These are phyloP conservation scores for Ligdia adustata DNA, from an alignment of 2,888 invertebrate species.

Conservation along the genomic window DNA sequence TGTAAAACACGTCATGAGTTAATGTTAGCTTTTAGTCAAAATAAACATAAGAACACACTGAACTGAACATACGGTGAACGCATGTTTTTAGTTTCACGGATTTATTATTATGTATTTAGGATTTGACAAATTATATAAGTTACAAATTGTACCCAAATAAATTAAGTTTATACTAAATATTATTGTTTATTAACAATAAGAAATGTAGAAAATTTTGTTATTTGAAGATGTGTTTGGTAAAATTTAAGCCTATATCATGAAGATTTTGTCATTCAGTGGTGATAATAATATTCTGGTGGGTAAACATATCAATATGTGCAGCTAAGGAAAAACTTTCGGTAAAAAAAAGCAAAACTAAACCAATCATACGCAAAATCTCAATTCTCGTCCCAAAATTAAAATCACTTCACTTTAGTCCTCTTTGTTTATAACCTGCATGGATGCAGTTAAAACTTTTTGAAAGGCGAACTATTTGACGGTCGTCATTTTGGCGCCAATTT, in stretches of 20 bases:
- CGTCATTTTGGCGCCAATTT: conserved; percentile 82
- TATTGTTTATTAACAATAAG: too few relatives aligned
- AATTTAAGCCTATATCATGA: neutral
- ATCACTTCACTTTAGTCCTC: conserved; percentile 37
- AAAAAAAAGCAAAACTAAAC: conserved; percentile 11
- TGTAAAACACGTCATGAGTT: too few relatives aligned
- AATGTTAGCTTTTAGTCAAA: too few relatives aligned
- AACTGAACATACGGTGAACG: too few relatives aligned
- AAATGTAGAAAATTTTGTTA: conserved; percentile 6
- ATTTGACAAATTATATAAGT: too few relatives aligned
- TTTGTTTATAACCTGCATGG: conserved; percentile 15
- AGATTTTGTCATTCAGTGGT: too few relatives aligned
- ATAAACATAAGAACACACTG: too few relatives aligned
- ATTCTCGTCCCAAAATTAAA: conserved; percentile 18
- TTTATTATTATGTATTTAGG: too few relatives aligned
- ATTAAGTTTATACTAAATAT: too few relatives aligned
- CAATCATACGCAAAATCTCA: conserved; percentile 24
- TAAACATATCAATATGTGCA: neutral
- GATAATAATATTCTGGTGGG: neutral
- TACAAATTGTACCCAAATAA: too few relatives aligned
- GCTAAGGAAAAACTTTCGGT: conserved; percentile 2
- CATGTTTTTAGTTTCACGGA: too few relatives aligned
- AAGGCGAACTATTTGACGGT: conserved; percentile 52
- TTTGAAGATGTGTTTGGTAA: neutral
- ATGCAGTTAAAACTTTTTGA: conserved; percentile 40